A percentile compares a stretch with the other conserved stretches of the same genome.
Evolutionary conservation across 37 sponge, comb jelly and placozoan genomes (phyloP).

Genomic region (Agelas oroides): DNA sequence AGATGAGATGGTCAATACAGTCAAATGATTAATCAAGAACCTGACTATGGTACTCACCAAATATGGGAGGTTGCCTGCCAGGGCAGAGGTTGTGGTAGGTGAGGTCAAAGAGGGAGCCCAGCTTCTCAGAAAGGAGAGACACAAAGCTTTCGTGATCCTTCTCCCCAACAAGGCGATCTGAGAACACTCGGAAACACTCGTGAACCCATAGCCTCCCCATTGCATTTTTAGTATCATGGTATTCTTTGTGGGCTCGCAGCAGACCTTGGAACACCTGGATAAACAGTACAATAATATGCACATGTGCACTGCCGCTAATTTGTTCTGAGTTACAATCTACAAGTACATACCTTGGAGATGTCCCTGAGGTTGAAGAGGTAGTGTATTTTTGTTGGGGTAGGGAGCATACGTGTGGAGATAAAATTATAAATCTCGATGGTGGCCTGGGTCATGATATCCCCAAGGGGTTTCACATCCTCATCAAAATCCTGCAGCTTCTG

Average conservation of each 20-base stretch:
- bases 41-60: slow-evolving; percentile 53
- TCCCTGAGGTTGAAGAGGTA: slow-evolving; percentile 98
- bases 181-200: slow-evolving; percentile 98
- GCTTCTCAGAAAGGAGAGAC: slow-evolving; percentile 87
- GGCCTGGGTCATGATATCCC: slow-evolving; percentile 93
- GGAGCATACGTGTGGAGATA: slow-evolving; percentile 87
- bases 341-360: slow-evolving; percentile 96
- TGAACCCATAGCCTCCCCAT: slow-evolving; percentile 98
- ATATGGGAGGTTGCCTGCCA: slow-evolving; percentile 87
- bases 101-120: slow-evolving; percentile 92
- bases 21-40: neutral
- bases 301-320: too few relatives aligned
- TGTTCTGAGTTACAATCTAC: too few relatives aligned
- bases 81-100: slow-evolving; percentile 95
- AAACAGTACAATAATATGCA: too few relatives aligned
- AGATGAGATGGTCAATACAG: slow-evolving; percentile 4
- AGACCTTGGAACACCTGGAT: slow-evolving; percentile 98
- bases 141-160: slow-evolving; percentile 89
- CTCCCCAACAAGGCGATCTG: slow-evolving; percentile 94
- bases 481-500: slow-evolving; percentile 99
- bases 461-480: slow-evolving; percentile 98
- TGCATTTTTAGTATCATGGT: slow-evolving; percentile 92
- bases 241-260: slow-evolving; percentile 97
- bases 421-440: slow-evolving; percentile 92
- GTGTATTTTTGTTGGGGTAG: slow-evolving; percentile 98